phyloP scores from a whole-genome alignment of 2,797 vertebrate genomes.

The Leptodactylus fallax region DNA sequence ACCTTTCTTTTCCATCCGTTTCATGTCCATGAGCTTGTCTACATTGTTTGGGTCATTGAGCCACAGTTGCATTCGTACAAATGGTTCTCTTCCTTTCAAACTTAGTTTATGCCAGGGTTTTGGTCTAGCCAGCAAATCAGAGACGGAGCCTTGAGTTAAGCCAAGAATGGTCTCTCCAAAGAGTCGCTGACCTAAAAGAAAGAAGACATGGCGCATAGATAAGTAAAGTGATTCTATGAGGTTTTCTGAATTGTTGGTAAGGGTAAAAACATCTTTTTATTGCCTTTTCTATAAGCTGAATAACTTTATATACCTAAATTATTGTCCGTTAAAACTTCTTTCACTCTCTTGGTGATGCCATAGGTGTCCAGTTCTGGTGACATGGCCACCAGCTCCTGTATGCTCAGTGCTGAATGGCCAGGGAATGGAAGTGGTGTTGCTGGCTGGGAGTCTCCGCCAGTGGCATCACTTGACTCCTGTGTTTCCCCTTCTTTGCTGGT shows the following conservation, averaged over 20 bases:
- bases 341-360: conserved; percentile 95
- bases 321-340: conserved; percentile 96
- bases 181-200: conserved; percentile 86
- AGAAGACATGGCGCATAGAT: not conserved
- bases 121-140: conserved; percentile 97
- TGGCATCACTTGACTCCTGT: conserved; percentile 78
- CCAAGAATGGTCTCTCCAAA: conserved; percentile 98
- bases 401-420: conserved; percentile 88
- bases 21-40: conserved; percentile 99
- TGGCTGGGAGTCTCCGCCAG: conserved; percentile 84
- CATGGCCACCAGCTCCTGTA: conserved; percentile 94
- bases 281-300: not conserved
- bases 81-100: conserved; percentile 96
- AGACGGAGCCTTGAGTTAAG: conserved; percentile 98
- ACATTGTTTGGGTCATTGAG: conserved; percentile 96
- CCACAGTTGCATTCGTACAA: conserved; percentile 99
- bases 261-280: not conserved
- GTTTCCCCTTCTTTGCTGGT: conserved; percentile 80
- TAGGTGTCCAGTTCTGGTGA: conserved; percentile 95
- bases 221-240: too few relatives aligned
- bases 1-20: conserved; percentile 99
- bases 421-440: conserved; percentile 84
- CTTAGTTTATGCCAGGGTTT: conserved; percentile 99
- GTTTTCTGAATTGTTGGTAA: not conserved
- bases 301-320: conserved; percentile 81